phyloP scores from a whole-genome alignment of 1,140 invertebrate genomes.

The Drosophila miranda region DNA sequence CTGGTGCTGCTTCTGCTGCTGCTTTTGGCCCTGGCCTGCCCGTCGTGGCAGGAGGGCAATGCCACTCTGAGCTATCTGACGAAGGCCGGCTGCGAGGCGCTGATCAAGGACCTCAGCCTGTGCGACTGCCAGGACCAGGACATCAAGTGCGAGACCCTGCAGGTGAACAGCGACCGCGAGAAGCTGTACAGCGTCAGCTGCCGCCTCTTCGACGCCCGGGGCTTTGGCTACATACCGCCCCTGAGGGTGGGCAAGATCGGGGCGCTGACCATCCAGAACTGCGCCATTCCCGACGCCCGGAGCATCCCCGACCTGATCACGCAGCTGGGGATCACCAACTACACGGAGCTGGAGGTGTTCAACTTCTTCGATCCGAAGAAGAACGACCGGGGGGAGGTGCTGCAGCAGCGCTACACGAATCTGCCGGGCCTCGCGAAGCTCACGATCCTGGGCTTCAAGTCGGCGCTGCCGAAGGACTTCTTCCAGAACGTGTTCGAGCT shows the following conservation, averaged over 20 bases:
- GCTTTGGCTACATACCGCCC: slow-evolving; percentile 56
- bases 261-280: slow-evolving; percentile 48
- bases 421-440: slow-evolving; percentile 50
- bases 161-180: slow-evolving; percentile 44
- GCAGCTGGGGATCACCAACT: slow-evolving; percentile 58
- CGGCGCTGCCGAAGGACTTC: slow-evolving; percentile 44
- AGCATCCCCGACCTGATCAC: slow-evolving; percentile 47
- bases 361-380: slow-evolving; percentile 65
- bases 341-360: slow-evolving; percentile 53
- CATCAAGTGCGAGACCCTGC: slow-evolving; percentile 66
- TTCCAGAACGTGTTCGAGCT: slow-evolving; percentile 51
- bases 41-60: slow-evolving; percentile 43
- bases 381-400: slow-evolving; percentile 48
- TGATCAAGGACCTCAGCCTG: slow-evolving; percentile 52
- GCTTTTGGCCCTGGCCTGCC: slow-evolving; percentile 23
- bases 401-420: slow-evolving; percentile 59
- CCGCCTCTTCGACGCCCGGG: slow-evolving; percentile 58
- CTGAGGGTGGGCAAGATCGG: slow-evolving; percentile 52
- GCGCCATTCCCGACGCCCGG: slow-evolving; percentile 53
- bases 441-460: slow-evolving; percentile 52
- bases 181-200: slow-evolving; percentile 54
- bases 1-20: slow-evolving; percentile 18
- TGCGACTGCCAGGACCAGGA: slow-evolving; percentile 65
- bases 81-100: slow-evolving; percentile 51
- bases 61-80: slow-evolving; percentile 43